These are phyloP conservation scores for Xestia xanthographa DNA, from an alignment of 2,888 invertebrate genomes.

Conservation along the genomic window DNA sequence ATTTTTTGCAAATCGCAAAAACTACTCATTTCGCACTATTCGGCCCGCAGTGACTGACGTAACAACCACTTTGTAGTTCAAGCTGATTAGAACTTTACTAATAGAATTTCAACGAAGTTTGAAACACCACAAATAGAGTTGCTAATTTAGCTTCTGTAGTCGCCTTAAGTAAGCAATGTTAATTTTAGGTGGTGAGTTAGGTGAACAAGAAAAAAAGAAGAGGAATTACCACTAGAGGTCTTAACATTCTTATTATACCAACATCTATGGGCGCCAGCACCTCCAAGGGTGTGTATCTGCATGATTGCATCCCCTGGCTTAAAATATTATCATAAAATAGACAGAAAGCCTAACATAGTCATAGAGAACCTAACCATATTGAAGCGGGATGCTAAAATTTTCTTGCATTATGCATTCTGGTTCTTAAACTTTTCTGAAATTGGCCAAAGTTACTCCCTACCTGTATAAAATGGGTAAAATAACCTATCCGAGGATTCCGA, in stretches of 20 bases:
- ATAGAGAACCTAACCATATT: background rate
- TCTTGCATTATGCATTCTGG: background rate
- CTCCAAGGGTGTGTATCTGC: background rate
- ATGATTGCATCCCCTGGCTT: slow-evolving; percentile 2
- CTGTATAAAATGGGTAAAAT: background rate
- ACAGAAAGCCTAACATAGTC: background rate
- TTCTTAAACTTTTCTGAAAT: background rate
- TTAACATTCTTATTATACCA: background rate
- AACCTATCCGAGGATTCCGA: background rate
- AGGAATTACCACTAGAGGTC: background rate
- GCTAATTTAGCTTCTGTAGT: too few relatives aligned
- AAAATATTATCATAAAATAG: background rate
- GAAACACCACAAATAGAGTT: too few relatives aligned
- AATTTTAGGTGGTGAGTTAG: background rate
- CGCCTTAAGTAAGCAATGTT: background rate
- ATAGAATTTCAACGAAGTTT: too few relatives aligned
- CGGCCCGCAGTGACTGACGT: too few relatives aligned
- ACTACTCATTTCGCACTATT: too few relatives aligned
- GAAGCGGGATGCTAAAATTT: background rate
- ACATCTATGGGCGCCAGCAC: background rate
- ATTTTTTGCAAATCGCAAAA: too few relatives aligned
- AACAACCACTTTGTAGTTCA: too few relatives aligned
- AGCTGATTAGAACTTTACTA: too few relatives aligned
- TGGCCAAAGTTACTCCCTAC: background rate
- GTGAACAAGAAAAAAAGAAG: background rate